Conservation (phyloP, 2,888 invertebrate genomes). For the Halictus quadricinctus region DNA sequence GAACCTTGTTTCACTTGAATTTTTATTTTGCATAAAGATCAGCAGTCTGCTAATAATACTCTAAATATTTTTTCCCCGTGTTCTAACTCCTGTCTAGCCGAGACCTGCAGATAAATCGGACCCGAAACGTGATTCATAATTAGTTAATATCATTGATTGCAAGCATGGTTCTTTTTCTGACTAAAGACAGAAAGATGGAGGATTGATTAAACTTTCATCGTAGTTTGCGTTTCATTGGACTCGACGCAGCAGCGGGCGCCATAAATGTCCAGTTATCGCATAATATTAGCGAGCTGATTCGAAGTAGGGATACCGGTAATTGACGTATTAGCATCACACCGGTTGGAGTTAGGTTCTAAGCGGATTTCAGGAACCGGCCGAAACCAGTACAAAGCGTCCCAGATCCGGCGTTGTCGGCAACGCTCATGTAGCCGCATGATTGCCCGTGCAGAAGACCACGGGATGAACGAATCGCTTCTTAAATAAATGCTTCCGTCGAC, state of each 20-base stretch:
- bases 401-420: slow-evolving; percentile 41
- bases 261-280: slow-evolving; percentile 21
- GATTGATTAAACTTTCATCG: not conserved
- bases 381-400: slow-evolving; percentile 46
- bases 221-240: not conserved
- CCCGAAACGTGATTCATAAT: too few species aligned
- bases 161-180: too few species aligned
- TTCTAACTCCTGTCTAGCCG: too few species aligned
- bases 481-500: slow-evolving; percentile 1
- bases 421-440: slow-evolving; percentile 15
- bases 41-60: too few species aligned
- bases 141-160: too few species aligned
- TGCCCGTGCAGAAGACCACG: not conserved
- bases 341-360: slow-evolving; percentile 30
- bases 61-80: too few species aligned
- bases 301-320: slow-evolving; percentile 41
- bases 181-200: not conserved
- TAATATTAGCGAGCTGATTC: slow-evolving; percentile 40
- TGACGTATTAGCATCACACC: slow-evolving; percentile 46
- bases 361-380: slow-evolving; percentile 46
- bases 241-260: not conserved
- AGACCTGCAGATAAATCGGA: too few species aligned
- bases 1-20: too few species aligned
- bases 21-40: too few species aligned
- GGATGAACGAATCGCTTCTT: slow-evolving; percentile 16